Evolutionary conservation across 2,797 vertebrate species (phyloP).

Genomic region (Rhadinocentrus ornatus): DNA sequence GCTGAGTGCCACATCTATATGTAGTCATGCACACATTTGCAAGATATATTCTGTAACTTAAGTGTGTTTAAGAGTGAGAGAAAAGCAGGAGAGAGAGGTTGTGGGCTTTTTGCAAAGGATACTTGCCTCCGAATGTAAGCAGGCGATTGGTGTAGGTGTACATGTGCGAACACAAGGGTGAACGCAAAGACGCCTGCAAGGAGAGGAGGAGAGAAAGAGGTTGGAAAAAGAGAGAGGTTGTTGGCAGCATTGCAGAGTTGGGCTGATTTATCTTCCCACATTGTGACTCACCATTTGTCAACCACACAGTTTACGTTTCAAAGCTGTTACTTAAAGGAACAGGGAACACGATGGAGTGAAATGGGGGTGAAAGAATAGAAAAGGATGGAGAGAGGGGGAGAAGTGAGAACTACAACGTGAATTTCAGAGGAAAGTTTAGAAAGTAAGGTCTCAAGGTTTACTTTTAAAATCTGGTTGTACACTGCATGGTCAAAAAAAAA

Average conservation of each 20-base stretch:
- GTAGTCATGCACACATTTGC: slow-evolving; percentile 10
- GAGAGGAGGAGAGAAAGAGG: slow-evolving; percentile 56
- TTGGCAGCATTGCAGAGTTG: slow-evolving; percentile 57
- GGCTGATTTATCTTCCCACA: slow-evolving; percentile 78
- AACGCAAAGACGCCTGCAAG: slow-evolving; percentile 60
- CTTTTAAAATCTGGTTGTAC: background rate
- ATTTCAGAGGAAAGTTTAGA: slow-evolving; percentile 22
- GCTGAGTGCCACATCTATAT: slow-evolving; percentile 31
- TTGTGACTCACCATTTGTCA: slow-evolving; percentile 78
- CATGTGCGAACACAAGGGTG: slow-evolving; percentile 63
- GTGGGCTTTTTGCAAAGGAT: slow-evolving; percentile 57
- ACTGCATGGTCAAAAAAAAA: too few species aligned
- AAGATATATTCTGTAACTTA: slow-evolving; percentile 25
- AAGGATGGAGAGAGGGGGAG: background rate
- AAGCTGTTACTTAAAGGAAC: slow-evolving; percentile 53
- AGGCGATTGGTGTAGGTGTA: slow-evolving; percentile 71
- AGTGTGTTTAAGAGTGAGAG: slow-evolving; percentile 14
- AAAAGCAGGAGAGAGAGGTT: slow-evolving; percentile 29
- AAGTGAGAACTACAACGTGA: slow-evolving; percentile 1
- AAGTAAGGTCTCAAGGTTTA: slow-evolving; percentile 49
- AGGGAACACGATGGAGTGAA: slow-evolving; percentile 23
- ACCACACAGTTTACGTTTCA: slow-evolving; percentile 72
- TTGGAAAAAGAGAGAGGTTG: slow-evolving; percentile 49
- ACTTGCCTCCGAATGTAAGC: slow-evolving; percentile 58
- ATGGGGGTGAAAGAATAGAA: background rate